Evolutionary conservation across 1,140 invertebrate genomes (phyloP).

Genomic region (Popillia japonica): DNA sequence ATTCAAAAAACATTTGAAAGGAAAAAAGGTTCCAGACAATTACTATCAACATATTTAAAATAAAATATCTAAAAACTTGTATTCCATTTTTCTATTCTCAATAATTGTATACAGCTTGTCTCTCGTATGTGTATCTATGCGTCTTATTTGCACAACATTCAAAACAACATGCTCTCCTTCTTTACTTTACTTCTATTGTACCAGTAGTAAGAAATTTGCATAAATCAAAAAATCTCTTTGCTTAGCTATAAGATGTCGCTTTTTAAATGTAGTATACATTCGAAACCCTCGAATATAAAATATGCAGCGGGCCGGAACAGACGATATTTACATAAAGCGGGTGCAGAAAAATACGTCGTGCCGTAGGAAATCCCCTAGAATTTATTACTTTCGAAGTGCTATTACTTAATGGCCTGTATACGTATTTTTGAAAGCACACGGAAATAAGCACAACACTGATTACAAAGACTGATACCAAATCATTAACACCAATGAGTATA

Average conservation of each 20-base stretch:
- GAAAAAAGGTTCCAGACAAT: too few relatives aligned
- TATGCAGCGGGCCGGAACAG: slow-evolving; percentile 40
- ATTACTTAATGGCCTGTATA: slow-evolving; percentile 49
- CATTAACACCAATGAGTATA: too few relatives aligned
- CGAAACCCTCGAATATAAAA: slow-evolving; percentile 42
- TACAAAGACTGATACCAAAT: too few relatives aligned
- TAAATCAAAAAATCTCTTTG: slow-evolving; percentile 50
- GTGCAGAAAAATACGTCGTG: not conserved
- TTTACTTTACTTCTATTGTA: slow-evolving; percentile 13
- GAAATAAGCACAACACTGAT: too few relatives aligned
- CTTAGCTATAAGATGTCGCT: slow-evolving; percentile 46
- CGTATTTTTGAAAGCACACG: slow-evolving; percentile 38
- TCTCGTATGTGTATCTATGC: too few relatives aligned
- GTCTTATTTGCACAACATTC: too few relatives aligned
- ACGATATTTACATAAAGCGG: slow-evolving; percentile 20
- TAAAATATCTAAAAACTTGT: too few relatives aligned
- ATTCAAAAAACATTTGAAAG: too few relatives aligned
- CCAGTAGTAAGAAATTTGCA: slow-evolving; percentile 43
- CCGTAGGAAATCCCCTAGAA: slow-evolving; percentile 38
- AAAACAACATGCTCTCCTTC: too few relatives aligned
- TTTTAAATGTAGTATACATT: slow-evolving; percentile 48
- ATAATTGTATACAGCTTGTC: too few relatives aligned
- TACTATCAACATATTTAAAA: too few relatives aligned
- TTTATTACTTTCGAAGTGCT: slow-evolving; percentile 46
- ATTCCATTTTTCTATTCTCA: too few relatives aligned